Conservation (phyloP, 2,888 invertebrate species). For the Acanthosepion pharaonis region DNA sequence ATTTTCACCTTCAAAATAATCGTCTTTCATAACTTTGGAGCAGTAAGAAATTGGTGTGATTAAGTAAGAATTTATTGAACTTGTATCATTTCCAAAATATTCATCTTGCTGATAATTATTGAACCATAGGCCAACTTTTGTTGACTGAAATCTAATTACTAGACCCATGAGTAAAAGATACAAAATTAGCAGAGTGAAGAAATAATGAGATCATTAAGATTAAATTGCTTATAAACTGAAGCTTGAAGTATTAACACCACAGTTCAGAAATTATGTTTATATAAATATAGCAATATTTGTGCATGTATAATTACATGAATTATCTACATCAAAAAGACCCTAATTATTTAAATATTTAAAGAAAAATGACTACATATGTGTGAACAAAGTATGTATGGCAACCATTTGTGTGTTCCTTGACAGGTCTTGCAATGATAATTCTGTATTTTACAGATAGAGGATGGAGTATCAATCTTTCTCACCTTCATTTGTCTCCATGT, state of each 20-base stretch:
- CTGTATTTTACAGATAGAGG: no score
- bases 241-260: background rate
- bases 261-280: background rate
- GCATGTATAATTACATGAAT: background rate
- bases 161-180: background rate
- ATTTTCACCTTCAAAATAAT: no score
- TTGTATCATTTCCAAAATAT: background rate
- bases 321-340: no score
- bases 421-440: no score
- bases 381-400: no score
- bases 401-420: no score
- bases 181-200: background rate
- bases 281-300: background rate
- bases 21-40: background rate
- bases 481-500: no score
- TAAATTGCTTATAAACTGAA: background rate
- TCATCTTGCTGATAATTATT: background rate
- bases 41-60: background rate
- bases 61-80: background rate
- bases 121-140: no score
- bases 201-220: constrained; percentile 3
- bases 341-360: no score
- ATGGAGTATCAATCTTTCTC: no score
- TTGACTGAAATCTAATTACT: background rate
- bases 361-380: no score